Evolutionary conservation across 2,888 invertebrate genomes (phyloP), one percentile per base, ranked within the genome.

Genomic region (Drosophila austrosaltans): DNA sequence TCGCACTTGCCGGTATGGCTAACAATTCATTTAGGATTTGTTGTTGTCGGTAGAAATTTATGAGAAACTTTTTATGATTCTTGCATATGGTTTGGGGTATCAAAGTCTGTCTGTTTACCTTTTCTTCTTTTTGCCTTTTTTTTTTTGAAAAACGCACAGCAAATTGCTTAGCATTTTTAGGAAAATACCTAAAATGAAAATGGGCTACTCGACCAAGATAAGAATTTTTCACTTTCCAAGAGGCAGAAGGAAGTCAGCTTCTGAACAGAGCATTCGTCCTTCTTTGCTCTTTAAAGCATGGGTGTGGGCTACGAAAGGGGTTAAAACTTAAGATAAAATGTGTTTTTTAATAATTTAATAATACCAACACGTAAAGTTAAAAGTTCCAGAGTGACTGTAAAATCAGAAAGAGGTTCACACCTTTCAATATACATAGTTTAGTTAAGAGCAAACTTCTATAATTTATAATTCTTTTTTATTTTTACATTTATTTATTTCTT

Each of bases 11-110:
- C 40, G 12, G 28, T n/a, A 30, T 22, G 2, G 28, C 63, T 8
- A 76, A 76, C 81, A 87, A 87, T 82, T 78, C 87, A 87, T 82
- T 87, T 85, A 69, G 69, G 70, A 75, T 75, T 74, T 70, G 59
- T 72, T 68, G 53, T 68, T 63, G 68, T 7, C 54, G 32, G 72
- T 66, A 68, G 60, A 75, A 84, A 84, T 84, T 84, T 87, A 84
- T 87, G 85, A 36, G 72, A 42, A 80, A 71, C 70, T 78, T 82
- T 77, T 82, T 77, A 82, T 86, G 76, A 69, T 63, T 42, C 69
- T 68, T 82, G 76, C 81, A 82, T 78, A 70, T 81, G 81, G 76
- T 71, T 71, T 57, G 56, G 66, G 58, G 36, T 61, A 28, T 30
- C 40, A 25, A 30, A 48, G 54, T 32, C 22, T 12, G 36, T 22